Evolutionary conservation across 2,797 vertebrate genomes (phyloP), one percentile per base, ranked within the genome.

Genomic region (Alauda arvensis): DNA sequence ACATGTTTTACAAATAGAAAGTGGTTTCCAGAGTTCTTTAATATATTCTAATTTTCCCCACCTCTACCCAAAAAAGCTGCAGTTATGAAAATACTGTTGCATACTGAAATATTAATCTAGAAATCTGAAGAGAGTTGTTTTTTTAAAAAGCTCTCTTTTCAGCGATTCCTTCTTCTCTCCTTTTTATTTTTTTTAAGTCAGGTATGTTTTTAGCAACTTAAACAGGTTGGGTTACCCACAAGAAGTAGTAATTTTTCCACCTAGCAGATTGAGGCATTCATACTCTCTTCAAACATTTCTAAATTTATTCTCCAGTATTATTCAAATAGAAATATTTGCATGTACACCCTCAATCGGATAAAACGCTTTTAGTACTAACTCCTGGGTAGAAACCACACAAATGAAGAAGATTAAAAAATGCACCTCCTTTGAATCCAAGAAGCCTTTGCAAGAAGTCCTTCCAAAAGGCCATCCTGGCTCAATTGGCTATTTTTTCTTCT

Each of bases 181-280:
- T 42, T 42, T 42, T 45, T 17, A 57, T 37, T 37, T 70, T 74
- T 74, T 68, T 85, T 5, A 93, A 92, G 89, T 93, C 95, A 92
- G 92, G 93, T 96, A 95, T 96, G 96, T 97, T 97, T 97, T 97
- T 97, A 97, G 96, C 92, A 97, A 96, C 95, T 97, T 96, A 97
- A 97, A 97, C 96, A 97, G 95, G 95, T 96, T 96, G 95, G 96
- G 96, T 96, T 96, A 92, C 95, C 97, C 96, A 96, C 96, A 96
- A 96, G 95, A 94, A 97, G 95, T 87, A 96, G 95, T 95, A 77
- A 96, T 97, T 97, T 97, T 97, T 97, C 96, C 96, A 97, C 94
- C 96, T 95, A 95, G 96, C 93, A 96, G 96, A 95, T 95, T 96
- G 96, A 96, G 95, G 96, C 91, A 97, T 97, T 97, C 96, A 96